Percentiles rank a stretch among this genome's conserved stretches.
Conservation (phyloP, 2,113 vertebrate species). For the Donacobius atricapilla region DNA sequence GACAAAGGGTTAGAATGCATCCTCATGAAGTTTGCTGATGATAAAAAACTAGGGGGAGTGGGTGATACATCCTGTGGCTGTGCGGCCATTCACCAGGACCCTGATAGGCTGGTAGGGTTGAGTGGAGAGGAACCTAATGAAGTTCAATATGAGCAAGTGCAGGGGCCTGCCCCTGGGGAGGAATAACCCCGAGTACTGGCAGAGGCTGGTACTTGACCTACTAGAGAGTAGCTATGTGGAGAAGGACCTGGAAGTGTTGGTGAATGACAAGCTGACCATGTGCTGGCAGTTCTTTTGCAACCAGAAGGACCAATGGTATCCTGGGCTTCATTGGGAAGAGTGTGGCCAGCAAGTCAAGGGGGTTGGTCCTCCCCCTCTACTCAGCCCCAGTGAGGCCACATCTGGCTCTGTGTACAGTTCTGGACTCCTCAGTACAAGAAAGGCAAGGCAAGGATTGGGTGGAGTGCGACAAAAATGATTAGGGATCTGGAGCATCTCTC, state of each 20-base stretch:
- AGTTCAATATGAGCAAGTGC: not conserved
- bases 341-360: not conserved
- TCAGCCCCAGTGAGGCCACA: not conserved
- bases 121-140: not conserved
- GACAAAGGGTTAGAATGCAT: not conserved
- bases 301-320: not conserved
- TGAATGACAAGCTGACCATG: not conserved
- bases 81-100: not conserved
- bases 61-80: not conserved
- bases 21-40: not conserved
- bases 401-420: not conserved
- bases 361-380: not conserved
- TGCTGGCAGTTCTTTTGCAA: fast-evolving
- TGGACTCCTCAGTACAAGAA: not conserved
- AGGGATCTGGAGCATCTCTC: not conserved
- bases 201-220: not conserved
- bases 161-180: not conserved
- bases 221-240: not conserved
- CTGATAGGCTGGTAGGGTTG: not conserved
- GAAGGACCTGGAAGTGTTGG: not conserved
- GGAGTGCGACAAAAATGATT: not conserved
- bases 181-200: not conserved
- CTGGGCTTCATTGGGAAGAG: not conserved
- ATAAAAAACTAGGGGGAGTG: not conserved
- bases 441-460: not conserved